These are phyloP conservation scores for Rhodeus uyekii DNA, from an alignment of 2,797 vertebrate species.

Conservation along the genomic window DNA sequence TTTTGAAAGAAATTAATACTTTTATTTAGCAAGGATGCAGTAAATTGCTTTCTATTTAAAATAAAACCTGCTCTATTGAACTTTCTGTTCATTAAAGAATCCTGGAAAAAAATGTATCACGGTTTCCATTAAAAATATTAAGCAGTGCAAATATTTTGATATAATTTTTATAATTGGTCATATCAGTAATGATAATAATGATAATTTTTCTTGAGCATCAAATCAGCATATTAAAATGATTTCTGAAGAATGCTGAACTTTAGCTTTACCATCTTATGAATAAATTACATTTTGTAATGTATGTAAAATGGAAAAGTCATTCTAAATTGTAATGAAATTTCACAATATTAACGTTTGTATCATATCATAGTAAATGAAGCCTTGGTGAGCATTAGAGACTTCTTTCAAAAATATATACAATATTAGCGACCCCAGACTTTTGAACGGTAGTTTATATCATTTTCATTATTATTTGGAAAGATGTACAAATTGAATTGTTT, in stretches of 20 bases:
- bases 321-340: neutral
- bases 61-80: neutral
- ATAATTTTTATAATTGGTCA: neutral
- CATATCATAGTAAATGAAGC: neutral
- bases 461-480: neutral
- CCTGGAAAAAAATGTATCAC: neutral
- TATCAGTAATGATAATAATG: neutral
- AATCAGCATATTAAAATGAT: neutral
- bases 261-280: neutral
- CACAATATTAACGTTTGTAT: neutral
- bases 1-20: neutral
- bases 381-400: neutral
- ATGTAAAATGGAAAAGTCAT: neutral
- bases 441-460: neutral
- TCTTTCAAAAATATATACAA: neutral
- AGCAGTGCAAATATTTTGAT: neutral
- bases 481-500: neutral
- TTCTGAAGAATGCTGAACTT: neutral
- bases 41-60: neutral
- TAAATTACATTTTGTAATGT: neutral
- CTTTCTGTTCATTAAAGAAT: neutral
- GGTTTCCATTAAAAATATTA: neutral
- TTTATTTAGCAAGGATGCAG: neutral
- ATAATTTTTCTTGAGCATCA: neutral
- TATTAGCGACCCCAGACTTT: slow-evolving; percentile 10